Conservation (phyloP, 2,797 vertebrate species). For the Lophura swinhoii region DNA sequence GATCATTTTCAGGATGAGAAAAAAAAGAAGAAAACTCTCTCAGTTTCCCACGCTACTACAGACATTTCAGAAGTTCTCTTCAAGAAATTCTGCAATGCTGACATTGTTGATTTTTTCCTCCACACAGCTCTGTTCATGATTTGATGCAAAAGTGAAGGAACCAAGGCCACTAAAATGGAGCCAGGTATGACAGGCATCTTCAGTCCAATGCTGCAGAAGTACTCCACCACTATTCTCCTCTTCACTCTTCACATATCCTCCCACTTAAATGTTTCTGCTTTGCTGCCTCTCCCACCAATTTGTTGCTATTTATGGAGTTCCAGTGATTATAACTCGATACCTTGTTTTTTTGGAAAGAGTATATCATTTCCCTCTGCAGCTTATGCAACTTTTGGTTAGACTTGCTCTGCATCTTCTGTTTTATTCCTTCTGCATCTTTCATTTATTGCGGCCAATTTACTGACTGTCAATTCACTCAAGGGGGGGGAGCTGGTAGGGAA, state of each 20-base stretch:
- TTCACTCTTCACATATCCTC: neutral
- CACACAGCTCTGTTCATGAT: neutral
- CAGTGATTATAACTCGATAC: neutral
- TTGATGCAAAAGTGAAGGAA: neutral
- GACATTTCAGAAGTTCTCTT: neutral
- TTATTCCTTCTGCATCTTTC: neutral
- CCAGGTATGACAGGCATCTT: neutral
- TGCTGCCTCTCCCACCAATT: neutral
- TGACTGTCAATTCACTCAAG: neutral
- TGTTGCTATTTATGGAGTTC: neutral
- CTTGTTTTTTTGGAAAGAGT: neutral
- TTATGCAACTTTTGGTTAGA: neutral
- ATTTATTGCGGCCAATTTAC: neutral
- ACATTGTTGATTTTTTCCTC: neutral
- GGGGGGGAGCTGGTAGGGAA: neutral
- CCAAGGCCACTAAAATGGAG: neutral
- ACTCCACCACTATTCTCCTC: neutral
- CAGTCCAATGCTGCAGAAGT: neutral
- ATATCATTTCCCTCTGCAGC: neutral
- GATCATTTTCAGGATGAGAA: neutral
- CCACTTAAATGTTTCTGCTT: neutral
- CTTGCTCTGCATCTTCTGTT: neutral
- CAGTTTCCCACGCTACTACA: accelerated
- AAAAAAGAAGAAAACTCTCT: neutral
- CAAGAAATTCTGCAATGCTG: neutral